These are phyloP conservation scores for Artemia sinica DNA, from an alignment of 2,888 invertebrate species.

Conservation along the genomic window DNA sequence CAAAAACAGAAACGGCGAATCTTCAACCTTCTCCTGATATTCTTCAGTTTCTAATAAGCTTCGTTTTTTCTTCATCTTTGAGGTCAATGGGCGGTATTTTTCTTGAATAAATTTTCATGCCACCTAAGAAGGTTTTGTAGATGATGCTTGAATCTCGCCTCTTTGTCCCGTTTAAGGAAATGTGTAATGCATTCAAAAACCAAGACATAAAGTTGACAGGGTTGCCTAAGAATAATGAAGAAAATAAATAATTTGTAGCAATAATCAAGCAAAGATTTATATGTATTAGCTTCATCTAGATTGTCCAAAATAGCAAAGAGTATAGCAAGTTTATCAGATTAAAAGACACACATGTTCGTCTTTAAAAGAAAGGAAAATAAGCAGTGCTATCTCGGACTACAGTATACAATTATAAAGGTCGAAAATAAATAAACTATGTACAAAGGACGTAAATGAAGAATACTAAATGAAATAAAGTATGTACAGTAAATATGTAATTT, in stretches of 20 bases:
- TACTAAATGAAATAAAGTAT: too few relatives aligned
- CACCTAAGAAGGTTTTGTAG: slow-evolving; percentile 80
- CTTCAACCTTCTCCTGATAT: slow-evolving; percentile 67
- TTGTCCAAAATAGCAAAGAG: neutral
- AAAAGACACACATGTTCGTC: too few relatives aligned
- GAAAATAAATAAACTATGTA: neutral
- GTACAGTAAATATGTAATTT: too few relatives aligned
- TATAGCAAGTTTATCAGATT: neutral
- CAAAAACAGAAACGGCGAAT: slow-evolving; percentile 84
- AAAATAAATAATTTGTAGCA: slow-evolving; percentile 17
- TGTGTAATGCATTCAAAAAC: slow-evolving; percentile 89
- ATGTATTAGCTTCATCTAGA: slow-evolving; percentile 2
- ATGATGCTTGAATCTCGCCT: slow-evolving; percentile 75
- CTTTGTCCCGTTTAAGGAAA: slow-evolving; percentile 81
- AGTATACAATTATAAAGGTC: slow-evolving; percentile 14
- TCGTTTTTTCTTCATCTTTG: slow-evolving; percentile 69
- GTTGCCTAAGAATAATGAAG: slow-evolving; percentile 62
- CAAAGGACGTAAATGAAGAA: too few relatives aligned
- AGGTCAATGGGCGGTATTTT: slow-evolving; percentile 84
- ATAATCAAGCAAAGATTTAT: neutral
- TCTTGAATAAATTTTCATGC: slow-evolving; percentile 71
- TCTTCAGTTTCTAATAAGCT: slow-evolving; percentile 60
- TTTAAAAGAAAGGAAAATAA: slow-evolving; percentile 9
- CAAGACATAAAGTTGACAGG: slow-evolving; percentile 94
- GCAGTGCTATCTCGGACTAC: slow-evolving; percentile 11